Evolutionary conservation across 2,797 vertebrate genomes (phyloP), one percentile per base, ranked within the genome.

Genomic region (Apodemus agrarius): DNA sequence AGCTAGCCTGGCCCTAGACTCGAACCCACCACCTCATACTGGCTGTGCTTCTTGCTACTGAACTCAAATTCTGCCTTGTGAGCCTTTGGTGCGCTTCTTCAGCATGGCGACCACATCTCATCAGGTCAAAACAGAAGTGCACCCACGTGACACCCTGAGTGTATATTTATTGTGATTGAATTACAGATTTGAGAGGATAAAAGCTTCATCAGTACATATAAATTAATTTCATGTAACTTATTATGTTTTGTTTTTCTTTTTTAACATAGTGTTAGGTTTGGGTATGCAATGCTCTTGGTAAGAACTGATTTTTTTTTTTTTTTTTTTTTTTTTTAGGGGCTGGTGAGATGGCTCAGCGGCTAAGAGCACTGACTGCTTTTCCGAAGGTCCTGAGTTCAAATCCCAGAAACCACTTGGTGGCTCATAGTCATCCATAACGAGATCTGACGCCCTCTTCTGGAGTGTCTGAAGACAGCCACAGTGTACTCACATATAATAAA

Each of bases 291-390:
- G 31, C 37, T 59, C 40, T 90, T 81, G 87, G 26, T 29, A 93
- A 84, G 82, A 83, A 95, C 4, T 49, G 46, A 90, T n/a, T n/a
- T n/a, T n/a, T n/a, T n/a, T n/a, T 87, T 92, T 90, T 76, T 90
- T 52, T 52, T 52, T n/a, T n/a, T n/a, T 87, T 92, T 90, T 76
- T 90, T 52, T 52, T 52, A 52, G 52, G 52, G 52, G 52, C 52
- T 52, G 52, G 52, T 52, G 52, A 52, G 52, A 52, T 52, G 12
- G 52, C 52, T 52, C 52, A 52, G 52, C 52, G 12, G 52, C 12
- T 52, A 52, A 52, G 52, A 52, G 52, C 12, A 52, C 11, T 13
- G 52, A 52, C 11, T 52, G 52, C 12, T 52, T 13, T 52, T 52
- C 52, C 52, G 12, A 52, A 52, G 52, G 52, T 52, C 52, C 52